Base-by-base conservation (phyloP, 2,888 invertebrate species). In the Eutolmus rufibarbis region DNA sequence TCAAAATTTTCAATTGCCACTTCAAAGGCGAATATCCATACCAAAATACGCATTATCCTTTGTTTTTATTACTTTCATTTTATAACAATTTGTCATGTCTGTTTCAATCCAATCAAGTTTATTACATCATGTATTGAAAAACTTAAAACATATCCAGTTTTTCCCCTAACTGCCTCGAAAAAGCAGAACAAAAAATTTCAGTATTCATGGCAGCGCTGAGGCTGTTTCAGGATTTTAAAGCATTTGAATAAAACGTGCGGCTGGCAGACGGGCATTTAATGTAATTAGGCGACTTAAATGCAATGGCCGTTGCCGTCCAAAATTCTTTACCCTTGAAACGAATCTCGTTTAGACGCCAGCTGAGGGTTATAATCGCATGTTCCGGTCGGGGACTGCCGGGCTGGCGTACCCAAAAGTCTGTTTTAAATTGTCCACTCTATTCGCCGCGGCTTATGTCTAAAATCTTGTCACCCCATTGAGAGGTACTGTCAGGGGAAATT, bases 201-300 rank as follows among this genome's bases (percentile, higher is more conserved):
- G 74, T 28, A 74, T 85, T 85, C 74, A 85, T 46, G n/a, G 74
- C 74, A n/a, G 46, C 23, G 28, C 66, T 43, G n/a, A 14, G 34
- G 51, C 51, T 34, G 74, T 28, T 43, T 46, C 43, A 74, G 14
- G 40, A 85, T 28, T 85, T 85, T 74, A 74, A 74, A 85, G 16
- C 46, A 51, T 74, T 74, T 37, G 37, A 84, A 81, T 43, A 31
- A 66, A 84, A 79, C 79, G 19, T 28, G 37, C 37, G 40, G 23
- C 37, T 23, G 14, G 28, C 51, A n/a, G 74, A 66, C 81, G 16
- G 46, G 66, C 74, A 74, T 28, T 78, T 57, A 86, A 86, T 79
- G 66, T 79, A 86, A 86, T 86, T 86, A 86, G 78, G 78, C 66
- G 57, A 78, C 86, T 86, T 86, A 86, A 86, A 86, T 86, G 86